phyloP scores from a whole-genome alignment of 1,140 invertebrate genomes.

The Portunus trituberculatus region DNA sequence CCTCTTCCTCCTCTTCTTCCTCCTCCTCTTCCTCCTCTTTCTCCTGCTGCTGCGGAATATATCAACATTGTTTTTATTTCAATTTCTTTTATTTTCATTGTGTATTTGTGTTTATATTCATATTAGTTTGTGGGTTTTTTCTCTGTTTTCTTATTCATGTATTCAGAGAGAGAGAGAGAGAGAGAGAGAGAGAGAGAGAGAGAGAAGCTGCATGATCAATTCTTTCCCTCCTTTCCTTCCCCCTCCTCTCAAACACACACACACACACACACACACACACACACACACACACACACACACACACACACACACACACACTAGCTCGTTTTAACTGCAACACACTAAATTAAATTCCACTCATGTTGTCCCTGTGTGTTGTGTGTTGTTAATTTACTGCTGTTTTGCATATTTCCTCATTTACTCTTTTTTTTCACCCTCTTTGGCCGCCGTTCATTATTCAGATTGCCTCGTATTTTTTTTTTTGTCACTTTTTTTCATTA shows the following conservation, averaged over 20 bases:
- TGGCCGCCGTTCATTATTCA: no score
- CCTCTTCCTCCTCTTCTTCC: neutral
- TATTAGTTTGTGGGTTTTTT: neutral
- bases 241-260: neutral
- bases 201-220: no score
- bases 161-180: no score
- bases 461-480: no score
- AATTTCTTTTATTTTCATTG: neutral
- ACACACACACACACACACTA: neutral
- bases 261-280: constrained; percentile 20
- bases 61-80: neutral
- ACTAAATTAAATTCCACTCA: neutral
- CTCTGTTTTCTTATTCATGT: no score
- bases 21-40: neutral
- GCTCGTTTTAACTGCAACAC: neutral
- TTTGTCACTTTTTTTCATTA: no score
- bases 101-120: neutral
- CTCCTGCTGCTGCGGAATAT: neutral
- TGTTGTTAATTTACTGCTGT: no score
- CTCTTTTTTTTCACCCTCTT: no score
- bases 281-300: constrained; percentile 20
- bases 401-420: no score
- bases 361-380: no score
- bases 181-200: no score
- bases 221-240: no score